These are phyloP conservation scores for Urocyon cinereoargenteus DNA, from an alignment of 2,797 vertebrate genomes.

Conservation along the genomic window DNA sequence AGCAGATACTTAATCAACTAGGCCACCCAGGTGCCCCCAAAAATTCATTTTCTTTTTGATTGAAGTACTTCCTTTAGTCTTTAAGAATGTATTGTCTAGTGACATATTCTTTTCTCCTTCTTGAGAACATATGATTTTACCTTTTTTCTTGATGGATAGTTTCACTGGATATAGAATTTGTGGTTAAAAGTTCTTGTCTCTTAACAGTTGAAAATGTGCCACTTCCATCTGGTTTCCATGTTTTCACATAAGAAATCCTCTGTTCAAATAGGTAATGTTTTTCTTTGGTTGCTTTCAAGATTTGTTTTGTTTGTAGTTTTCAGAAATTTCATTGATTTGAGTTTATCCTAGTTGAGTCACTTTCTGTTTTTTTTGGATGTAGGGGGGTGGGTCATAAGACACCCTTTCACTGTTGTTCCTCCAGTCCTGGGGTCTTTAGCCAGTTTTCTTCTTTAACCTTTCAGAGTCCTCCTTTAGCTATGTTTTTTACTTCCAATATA, in stretches of 20 bases:
- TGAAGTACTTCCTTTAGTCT: not conserved
- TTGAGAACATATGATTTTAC: conserved; percentile 7
- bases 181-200: not conserved
- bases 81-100: not conserved
- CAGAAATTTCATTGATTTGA: not conserved
- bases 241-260: not conserved
- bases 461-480: not conserved
- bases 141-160: not conserved
- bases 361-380: not conserved
- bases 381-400: not conserved
- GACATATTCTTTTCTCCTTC: not conserved
- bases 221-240: not conserved
- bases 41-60: not conserved
- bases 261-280: not conserved
- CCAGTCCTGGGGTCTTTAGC: not conserved
- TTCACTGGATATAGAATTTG: not conserved
- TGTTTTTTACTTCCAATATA: conserved; percentile 20
- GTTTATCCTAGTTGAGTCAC: not conserved
- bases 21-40: not conserved
- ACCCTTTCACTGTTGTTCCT: not conserved
- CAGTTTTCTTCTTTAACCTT: not conserved
- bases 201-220: not conserved
- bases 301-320: not conserved
- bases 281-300: not conserved
- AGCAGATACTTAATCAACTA: not conserved